Evolutionary conservation across 2,797 vertebrate species (phyloP).

Genomic region (Sebastiscus tertius): DNA sequence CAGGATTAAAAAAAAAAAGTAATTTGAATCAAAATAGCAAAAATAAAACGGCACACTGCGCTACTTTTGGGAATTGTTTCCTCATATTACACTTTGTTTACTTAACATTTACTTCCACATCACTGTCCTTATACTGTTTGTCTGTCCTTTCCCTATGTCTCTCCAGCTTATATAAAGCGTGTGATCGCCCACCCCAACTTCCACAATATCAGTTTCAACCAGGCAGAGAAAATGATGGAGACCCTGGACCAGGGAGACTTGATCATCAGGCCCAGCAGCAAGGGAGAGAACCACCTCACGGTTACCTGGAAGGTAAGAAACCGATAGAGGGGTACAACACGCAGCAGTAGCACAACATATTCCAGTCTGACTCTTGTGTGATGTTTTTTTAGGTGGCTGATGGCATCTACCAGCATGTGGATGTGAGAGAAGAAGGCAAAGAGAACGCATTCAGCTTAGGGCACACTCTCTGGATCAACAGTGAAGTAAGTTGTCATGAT

Average conservation of each 20-base stretch:
- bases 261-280: conserved; percentile 98
- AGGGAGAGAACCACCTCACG: conserved; percentile 97
- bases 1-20: neutral
- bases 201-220: conserved; percentile 99
- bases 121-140: neutral
- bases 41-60: neutral
- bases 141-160: neutral
- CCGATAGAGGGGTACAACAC: rapidly evolving
- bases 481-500: conserved; percentile 81
- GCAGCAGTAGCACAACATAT: neutral
- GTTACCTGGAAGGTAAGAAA: conserved; percentile 94
- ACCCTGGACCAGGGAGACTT: conserved; percentile 97
- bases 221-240: conserved; percentile 99
- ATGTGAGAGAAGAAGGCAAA: conserved; percentile 97
- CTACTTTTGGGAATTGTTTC: neutral
- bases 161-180: conserved; percentile 95
- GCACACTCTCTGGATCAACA: conserved; percentile 97
- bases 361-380: conserved; percentile 1
- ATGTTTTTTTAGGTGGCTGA: conserved; percentile 86
- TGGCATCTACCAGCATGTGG: conserved; percentile 97
- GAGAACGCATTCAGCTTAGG: conserved; percentile 99
- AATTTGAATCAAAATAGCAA: neutral
- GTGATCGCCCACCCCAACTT: conserved; percentile 99
- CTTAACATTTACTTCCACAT: neutral
- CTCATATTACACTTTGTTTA: neutral